Evolutionary conservation across 2,797 vertebrate species (phyloP).

Genomic region (Protonibea diacanthus): DNA sequence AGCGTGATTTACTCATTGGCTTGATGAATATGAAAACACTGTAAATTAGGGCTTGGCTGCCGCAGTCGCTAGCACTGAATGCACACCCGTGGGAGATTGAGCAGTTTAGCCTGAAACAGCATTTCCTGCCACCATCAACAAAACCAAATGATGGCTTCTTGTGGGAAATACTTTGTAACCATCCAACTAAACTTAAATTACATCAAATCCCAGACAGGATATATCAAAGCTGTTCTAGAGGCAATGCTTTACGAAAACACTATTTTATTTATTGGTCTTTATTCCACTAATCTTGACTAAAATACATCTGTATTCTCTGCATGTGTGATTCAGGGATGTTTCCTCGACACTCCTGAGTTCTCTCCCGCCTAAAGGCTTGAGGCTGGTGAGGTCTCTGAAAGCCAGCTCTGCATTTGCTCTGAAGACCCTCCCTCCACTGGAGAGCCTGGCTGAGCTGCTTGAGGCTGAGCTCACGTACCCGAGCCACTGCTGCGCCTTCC

Average conservation of each 20-base stretch:
- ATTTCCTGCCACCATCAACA: constrained; percentile 31
- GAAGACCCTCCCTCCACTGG: constrained; percentile 93
- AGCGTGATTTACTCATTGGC: constrained; percentile 12
- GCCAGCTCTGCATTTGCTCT: constrained; percentile 89
- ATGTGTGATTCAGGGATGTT: constrained; percentile 89
- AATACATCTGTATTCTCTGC: constrained; percentile 28
- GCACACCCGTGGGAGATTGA: constrained; percentile 39
- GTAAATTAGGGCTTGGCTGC: constrained; percentile 21
- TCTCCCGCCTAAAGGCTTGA: constrained; percentile 89
- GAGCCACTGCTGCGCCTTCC: constrained; percentile 97
- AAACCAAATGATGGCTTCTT: constrained; percentile 13
- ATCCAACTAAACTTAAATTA: constrained; percentile 31
- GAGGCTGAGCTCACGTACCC: constrained; percentile 94
- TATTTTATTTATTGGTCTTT: background rate
- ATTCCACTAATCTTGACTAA: constrained; percentile 17
- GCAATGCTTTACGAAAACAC: constrained; percentile 1
- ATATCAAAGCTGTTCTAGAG: background rate
- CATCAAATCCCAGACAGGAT: background rate
- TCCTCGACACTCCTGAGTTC: constrained; percentile 91
- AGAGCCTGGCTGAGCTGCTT: constrained; percentile 86
- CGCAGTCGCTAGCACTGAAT: constrained; percentile 8
- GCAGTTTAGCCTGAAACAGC: constrained; percentile 31
- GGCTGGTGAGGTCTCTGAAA: constrained; percentile 88
- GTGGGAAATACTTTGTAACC: constrained; percentile 15
- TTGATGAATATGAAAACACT: constrained; percentile 46